Percentiles rank a stretch among this genome's conserved stretches.
These are phyloP conservation scores for Cryptocheilus praepositus DNA, from an alignment of 2,888 invertebrate species.

Conservation along the genomic window DNA sequence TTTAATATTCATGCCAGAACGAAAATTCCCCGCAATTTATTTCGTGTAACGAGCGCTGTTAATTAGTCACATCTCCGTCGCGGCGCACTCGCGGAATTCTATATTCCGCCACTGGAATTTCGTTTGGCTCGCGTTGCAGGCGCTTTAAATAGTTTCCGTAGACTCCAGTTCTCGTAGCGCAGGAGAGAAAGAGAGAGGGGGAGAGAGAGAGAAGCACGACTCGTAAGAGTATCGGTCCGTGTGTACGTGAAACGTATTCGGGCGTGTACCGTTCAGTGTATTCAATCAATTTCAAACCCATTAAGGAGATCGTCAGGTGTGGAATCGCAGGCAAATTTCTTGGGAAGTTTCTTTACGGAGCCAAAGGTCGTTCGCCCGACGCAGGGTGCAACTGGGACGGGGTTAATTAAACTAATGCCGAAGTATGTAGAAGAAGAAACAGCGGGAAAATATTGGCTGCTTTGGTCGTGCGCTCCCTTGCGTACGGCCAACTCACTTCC, in stretches of 20 bases:
- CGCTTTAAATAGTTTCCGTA: background rate
- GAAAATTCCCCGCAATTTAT: slow-evolving; percentile 19
- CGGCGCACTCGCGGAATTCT: slow-evolving; percentile 15
- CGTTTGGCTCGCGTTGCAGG: background rate
- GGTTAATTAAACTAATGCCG: slow-evolving; percentile 52
- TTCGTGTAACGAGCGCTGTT: slow-evolving; percentile 24
- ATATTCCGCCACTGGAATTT: background rate
- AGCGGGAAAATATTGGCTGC: slow-evolving; percentile 36
- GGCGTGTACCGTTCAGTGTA: background rate
- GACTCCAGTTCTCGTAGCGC: no score
- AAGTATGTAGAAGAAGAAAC: slow-evolving; percentile 39
- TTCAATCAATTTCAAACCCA: slow-evolving; percentile 48
- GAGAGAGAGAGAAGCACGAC: background rate
- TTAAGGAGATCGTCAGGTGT: slow-evolving; percentile 43
- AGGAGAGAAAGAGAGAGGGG: background rate
- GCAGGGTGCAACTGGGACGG: slow-evolving; percentile 14
- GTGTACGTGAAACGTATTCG: background rate
- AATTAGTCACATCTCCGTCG: slow-evolving; percentile 29
- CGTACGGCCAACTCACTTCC: no score
- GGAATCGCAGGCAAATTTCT: slow-evolving; percentile 32
- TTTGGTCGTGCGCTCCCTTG: background rate
- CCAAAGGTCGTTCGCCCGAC: slow-evolving; percentile 30
- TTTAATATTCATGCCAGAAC: slow-evolving; percentile 12
- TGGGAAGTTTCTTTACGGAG: slow-evolving; percentile 23
- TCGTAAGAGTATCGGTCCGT: background rate